A percentile compares a stretch with the other conserved stretches of the same genome.
Evolutionary conservation across 1,140 invertebrate genomes (phyloP).

Genomic region (Notospermus geniculatus): DNA sequence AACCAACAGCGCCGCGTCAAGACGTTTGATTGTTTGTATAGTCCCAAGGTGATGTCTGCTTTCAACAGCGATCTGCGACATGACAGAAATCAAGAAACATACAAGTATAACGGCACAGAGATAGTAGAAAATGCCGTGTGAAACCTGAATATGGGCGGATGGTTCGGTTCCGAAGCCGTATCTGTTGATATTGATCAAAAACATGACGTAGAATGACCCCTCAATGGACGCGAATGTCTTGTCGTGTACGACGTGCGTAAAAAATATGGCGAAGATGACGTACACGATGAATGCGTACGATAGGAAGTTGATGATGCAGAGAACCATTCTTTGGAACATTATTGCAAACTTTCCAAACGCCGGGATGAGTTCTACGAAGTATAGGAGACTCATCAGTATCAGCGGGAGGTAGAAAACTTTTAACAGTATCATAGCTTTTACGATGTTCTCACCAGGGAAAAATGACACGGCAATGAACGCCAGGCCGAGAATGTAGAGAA

Average conservation of each 20-base stretch:
- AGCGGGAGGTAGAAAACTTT: constrained; percentile 3
- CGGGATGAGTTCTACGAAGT: background rate
- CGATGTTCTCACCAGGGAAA: background rate
- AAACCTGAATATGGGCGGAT: background rate
- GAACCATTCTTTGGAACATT: background rate
- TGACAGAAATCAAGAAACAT: background rate
- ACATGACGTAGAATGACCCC: background rate
- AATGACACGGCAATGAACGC: background rate
- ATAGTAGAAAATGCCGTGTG: background rate
- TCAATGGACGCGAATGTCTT: background rate
- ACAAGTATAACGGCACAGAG: background rate
- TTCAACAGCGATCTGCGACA: background rate
- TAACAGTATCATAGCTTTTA: background rate
- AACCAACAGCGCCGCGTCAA: background rate
- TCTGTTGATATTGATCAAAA: background rate
- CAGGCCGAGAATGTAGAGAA: background rate
- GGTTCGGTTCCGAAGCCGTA: background rate
- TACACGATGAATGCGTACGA: background rate
- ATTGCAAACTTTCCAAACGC: background rate
- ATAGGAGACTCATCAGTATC: background rate
- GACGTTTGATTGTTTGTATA: background rate
- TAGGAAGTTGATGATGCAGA: background rate
- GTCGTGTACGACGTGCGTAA: background rate
- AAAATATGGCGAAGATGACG: background rate
- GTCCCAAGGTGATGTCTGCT: background rate